Evolutionary conservation across 2,888 invertebrate species (phyloP), one percentile per base, ranked within the genome.

Genomic region (Ornithoptera priamus): DNA sequence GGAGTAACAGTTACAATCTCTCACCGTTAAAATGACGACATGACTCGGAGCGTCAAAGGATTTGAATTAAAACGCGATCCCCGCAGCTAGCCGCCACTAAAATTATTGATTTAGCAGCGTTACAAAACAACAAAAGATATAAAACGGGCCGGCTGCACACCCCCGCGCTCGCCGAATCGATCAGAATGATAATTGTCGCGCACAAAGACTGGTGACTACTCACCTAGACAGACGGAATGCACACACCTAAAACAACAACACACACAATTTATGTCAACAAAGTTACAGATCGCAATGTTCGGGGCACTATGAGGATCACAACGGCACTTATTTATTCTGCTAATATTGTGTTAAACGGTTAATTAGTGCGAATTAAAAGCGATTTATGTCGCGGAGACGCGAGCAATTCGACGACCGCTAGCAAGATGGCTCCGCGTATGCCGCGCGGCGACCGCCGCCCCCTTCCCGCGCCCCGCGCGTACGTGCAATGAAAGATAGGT

Each of bases 401-500:
- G 89, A 85, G 84, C 91, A 84, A 85, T 86, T 84, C 89, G 87
- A 86, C 91, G 90, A 85, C 85, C 90, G 87, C 87, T 85, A 78
- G 90, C 92, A 92, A 92, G 92, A 92, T 92, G 92, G 92, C 92
- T 89, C 87, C 83, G 80, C 78, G 77, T 79, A 80, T 78, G 78
- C 81, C 89, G 88, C 87, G 85, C 86, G 84, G 78, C 79, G 82
- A 79, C 81, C 80, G 76, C 67, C 88, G 85, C 87, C 88, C 85
- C 89, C 82, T 89, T 7, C 39, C 85, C 89, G 82, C 89, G 81
- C 86, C 81, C 84, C 88, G 86, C 75, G 73, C 88, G 88, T 92
- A 91, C 92, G 91, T 92, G 92, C 92, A 92, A 92, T 92, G 92
- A 92, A 92, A 92, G 92, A 92, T 92, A 92, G 92, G 90, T 89